Conservation (phyloP, 1,140 invertebrate genomes). For the Zaprionus africanus region DNA sequence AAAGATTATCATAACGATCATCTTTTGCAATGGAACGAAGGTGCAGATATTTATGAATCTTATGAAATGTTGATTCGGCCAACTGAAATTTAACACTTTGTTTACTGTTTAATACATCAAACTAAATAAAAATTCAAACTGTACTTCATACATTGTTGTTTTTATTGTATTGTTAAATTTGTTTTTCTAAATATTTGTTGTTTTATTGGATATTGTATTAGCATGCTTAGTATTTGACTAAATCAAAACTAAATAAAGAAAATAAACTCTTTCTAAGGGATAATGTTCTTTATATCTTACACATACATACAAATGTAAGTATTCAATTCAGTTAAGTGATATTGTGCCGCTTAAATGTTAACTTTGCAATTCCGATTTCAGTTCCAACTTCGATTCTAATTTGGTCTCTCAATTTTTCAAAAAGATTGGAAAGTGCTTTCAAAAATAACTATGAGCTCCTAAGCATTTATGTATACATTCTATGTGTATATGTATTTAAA, state of each 20-base stretch:
- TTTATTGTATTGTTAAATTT: slow-evolving; percentile 33
- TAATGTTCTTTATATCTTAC: slow-evolving; percentile 38
- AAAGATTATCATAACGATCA: background rate
- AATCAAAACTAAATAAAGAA: slow-evolving; percentile 49
- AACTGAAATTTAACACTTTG: background rate
- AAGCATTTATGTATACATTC: slow-evolving; percentile 22
- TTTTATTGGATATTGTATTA: slow-evolving; percentile 59
- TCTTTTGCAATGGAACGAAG: background rate
- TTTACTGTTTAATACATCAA: background rate
- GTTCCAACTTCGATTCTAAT: slow-evolving; percentile 45
- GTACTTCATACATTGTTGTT: slow-evolving; percentile 46
- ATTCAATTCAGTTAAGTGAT: slow-evolving; percentile 73
- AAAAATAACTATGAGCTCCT: slow-evolving; percentile 41
- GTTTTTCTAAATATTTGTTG: slow-evolving; percentile 29
- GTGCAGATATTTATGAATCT: background rate
- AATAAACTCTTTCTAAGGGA: slow-evolving; percentile 51
- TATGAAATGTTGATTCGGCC: slow-evolving; percentile 22
- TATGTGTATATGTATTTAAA: slow-evolving; percentile 18
- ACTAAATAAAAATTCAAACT: background rate
- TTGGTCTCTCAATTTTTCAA: slow-evolving; percentile 20
- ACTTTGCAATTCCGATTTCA: slow-evolving; percentile 60
- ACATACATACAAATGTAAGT: slow-evolving; percentile 32
- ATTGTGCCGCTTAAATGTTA: slow-evolving; percentile 81
- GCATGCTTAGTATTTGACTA: slow-evolving; percentile 36
- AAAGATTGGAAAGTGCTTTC: slow-evolving; percentile 50